Conservation (phyloP, 1,140 invertebrate genomes). For the fruit fly (Drosophila melanogaster) region Release_6_plus_ISO1_MT NT_033779.5:12583501-12584000, state of each 20-base stretch:
- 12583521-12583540: background rate
- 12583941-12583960: background rate
- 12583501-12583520: background rate
- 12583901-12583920: conserved; percentile 68
- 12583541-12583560: too few relatives aligned
- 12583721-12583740: conserved; percentile 12
- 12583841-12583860: conserved; percentile 45
- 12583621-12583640: too few relatives aligned
- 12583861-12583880: conserved; percentile 61
- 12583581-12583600: background rate
- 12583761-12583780: background rate
- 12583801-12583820: conserved; percentile 37
- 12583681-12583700: too few relatives aligned
- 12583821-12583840: conserved; percentile 74
- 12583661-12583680: too few relatives aligned
- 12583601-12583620: too few relatives aligned
- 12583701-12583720: background rate
- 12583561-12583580: too few relatives aligned
- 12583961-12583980: conserved; percentile 64
- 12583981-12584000: conserved; percentile 40
- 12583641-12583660: too few relatives aligned
- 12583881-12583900: conserved; percentile 78
- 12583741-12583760: conserved; percentile 26
- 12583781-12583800: conserved; percentile 10
- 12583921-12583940: background rate